These are phyloP conservation scores for Brienomyrus longianalis DNA, from an alignment of 2,113 vertebrate species.

Conservation along the genomic window DNA sequence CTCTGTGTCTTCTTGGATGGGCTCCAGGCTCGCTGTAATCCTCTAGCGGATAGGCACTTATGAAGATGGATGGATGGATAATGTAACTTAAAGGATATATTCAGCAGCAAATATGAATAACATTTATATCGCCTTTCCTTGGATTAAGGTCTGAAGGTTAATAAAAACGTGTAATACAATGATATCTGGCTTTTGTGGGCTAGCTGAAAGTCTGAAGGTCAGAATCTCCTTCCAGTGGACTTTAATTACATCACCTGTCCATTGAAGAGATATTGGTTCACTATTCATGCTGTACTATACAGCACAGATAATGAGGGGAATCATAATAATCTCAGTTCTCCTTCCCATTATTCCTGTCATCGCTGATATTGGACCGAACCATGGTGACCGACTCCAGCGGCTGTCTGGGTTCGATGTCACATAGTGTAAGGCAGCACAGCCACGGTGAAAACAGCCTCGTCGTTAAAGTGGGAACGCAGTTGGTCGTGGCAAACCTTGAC, in stretches of 20 bases:
- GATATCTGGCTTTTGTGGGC: background rate
- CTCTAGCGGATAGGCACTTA: background rate
- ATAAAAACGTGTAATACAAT: background rate
- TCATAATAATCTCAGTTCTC: background rate
- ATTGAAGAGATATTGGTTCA: background rate
- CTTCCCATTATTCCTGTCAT: background rate
- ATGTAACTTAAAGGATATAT: background rate
- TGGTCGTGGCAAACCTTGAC: background rate
- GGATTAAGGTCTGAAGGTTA: background rate
- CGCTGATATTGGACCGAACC: background rate
- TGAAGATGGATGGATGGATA: conserved; percentile 4
- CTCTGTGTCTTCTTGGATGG: background rate
- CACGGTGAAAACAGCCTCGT: background rate
- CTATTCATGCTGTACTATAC: background rate
- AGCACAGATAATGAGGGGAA: background rate
- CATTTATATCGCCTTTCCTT: background rate
- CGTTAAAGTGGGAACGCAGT: background rate
- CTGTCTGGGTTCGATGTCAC: background rate
- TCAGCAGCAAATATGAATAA: conserved; percentile 1
- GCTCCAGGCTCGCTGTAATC: background rate
- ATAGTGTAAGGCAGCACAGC: background rate
- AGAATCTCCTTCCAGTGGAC: background rate
- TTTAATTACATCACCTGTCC: background rate
- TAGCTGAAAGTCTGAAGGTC: background rate
- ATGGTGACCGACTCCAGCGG: background rate